A percentile compares a stretch with the other conserved stretches of the same genome.
These are phyloP conservation scores for Pardosa pseudoannulata DNA, from an alignment of 2,888 invertebrate species.

Conservation along the genomic window DNA sequence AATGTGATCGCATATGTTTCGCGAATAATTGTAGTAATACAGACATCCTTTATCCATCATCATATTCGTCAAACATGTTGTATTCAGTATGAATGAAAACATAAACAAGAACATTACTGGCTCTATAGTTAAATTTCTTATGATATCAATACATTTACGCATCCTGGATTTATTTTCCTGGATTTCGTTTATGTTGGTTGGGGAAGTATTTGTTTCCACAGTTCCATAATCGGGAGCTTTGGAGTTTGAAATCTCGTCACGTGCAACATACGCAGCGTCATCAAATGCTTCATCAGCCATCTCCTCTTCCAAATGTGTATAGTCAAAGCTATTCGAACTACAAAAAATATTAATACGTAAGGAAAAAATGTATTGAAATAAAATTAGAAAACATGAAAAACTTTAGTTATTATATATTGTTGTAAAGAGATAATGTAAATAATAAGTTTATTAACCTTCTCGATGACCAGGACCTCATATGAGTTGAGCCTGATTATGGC, in stretches of 20 bases:
- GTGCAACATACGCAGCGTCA: background rate
- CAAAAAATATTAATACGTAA: too few species aligned
- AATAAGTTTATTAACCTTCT: too few species aligned
- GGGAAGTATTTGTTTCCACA: background rate
- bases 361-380: too few species aligned
- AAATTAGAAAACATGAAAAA: too few species aligned
- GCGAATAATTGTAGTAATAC: conserved; percentile 46
- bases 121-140: conserved; percentile 37
- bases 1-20: conserved; percentile 24
- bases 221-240: conserved; percentile 6
- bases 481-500: too few species aligned
- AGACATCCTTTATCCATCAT: conserved; percentile 65
- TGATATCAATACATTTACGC: background rate
- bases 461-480: too few species aligned
- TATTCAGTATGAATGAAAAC: conserved; percentile 58
- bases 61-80: conserved; percentile 59
- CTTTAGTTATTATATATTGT: too few species aligned
- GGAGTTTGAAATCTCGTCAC: background rate
- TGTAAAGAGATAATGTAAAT: too few species aligned
- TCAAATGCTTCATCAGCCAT: background rate
- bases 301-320: too few species aligned
- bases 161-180: background rate
- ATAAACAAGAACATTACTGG: conserved; percentile 67
- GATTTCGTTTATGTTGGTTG: background rate
- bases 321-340: too few species aligned